Evolutionary conservation across 2,888 invertebrate species (phyloP), one percentile per base, ranked within the genome.

Genomic region (Eristalis tenax): DNA sequence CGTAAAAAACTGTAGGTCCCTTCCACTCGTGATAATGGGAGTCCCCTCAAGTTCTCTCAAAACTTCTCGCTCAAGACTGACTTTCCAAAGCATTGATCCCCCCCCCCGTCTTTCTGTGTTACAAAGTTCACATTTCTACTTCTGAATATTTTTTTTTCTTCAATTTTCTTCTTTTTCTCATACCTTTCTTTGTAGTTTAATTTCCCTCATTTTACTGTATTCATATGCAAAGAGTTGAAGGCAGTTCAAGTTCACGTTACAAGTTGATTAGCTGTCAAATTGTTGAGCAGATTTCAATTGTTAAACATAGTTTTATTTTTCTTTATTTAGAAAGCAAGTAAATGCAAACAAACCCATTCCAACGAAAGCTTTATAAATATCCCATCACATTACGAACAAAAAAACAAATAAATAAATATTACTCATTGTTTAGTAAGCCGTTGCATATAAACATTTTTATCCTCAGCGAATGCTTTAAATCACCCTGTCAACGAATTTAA

Each of bases 391-490:
- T 75, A 50, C 32, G 32, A 32, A 32, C 8, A 32, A 32, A 32
- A 32, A 32, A 6, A 32, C n/a, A 32, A 32, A 32, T 32, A 28
- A 28, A 28, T 5, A 23, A 61, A n/a, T 73, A 56, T 59, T 77
- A n/a, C 15, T 71, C 43, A 50, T 65, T 73, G 50, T 74, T 79
- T 79, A 74, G 64, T 74, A 74, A 70, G 63, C 43, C 74, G 35
- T 80, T 79, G 83, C 80, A 75, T 75, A 32, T 57, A 22, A 50
- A 59, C 43, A 74, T 65, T 80, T 57, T 28, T 18, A 15, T n/a
- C 64, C 43, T 75, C 74, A 70, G 15, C 50, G 70, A 75, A 80
- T 79, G 80, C 84, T 84, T 84, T 13, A 66, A 70, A 69, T 78
- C 69, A 83, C 71, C 61, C 63, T 50, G 35, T 57, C 32, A 57